phyloP scores from a whole-genome alignment of 2,888 invertebrate species.

The Cyaniris semiargus region DNA sequence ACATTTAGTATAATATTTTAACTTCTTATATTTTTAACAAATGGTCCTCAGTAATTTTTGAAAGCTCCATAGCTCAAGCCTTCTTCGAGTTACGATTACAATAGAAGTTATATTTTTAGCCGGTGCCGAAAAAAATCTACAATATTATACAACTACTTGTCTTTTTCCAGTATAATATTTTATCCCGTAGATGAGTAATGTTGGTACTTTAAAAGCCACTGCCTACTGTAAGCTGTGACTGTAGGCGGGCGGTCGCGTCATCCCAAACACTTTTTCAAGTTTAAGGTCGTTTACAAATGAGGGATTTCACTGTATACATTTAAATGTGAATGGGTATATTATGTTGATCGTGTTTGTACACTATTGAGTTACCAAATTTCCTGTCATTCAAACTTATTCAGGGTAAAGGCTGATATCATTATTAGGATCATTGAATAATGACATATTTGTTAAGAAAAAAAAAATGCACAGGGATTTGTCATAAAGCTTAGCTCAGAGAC shows the following conservation, averaged over 20 bases:
- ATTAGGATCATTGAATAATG: neutral
- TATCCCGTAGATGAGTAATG: neutral
- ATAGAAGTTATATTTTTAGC: neutral
- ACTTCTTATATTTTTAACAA: too few relatives aligned
- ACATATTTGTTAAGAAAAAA: neutral
- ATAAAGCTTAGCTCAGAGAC: too few relatives aligned
- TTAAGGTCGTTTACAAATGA: neutral
- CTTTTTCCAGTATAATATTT: neutral
- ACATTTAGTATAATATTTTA: too few relatives aligned
- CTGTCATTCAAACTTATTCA: neutral
- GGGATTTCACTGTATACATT: conserved; percentile 16
- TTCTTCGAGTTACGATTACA: too few relatives aligned
- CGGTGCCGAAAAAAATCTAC: neutral
- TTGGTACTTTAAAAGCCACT: neutral
- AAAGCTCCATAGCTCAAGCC: neutral
- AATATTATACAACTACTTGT: neutral
- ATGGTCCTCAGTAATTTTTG: too few relatives aligned
- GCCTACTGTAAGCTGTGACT: neutral
- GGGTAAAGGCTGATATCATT: neutral
- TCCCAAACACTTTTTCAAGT: neutral
- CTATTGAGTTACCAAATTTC: neutral
- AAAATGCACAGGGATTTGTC: neutral
- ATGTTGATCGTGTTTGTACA: conserved; percentile 9
- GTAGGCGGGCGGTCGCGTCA: neutral
- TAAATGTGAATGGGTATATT: neutral